Base-by-base conservation (phyloP, 2,888 invertebrate species). In the Drosophila fulvimacula region DNA sequence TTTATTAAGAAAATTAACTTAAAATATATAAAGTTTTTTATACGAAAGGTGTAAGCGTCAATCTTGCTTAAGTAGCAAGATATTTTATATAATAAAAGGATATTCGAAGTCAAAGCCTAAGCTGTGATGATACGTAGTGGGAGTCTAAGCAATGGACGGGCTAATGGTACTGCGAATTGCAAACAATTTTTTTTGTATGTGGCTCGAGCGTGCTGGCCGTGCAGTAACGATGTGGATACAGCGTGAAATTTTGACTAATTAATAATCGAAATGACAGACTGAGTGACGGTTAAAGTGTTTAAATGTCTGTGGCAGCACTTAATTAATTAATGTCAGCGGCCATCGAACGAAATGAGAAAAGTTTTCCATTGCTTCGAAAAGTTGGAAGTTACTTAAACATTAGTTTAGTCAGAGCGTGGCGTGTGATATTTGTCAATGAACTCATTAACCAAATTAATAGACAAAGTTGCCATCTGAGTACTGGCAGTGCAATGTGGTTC, bases 401-500 rank as follows among this genome's bases (percentile, higher is more conserved):
- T 79, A 81, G 72, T 75, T 58, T 51, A 67, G 67, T 69, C 67
- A 51, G 44, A 39, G 62, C 21, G 21, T 32, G n/a, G 67, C 69
- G 79, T 82, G 79, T 79, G 82, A 86, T 83, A 86, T 85, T 85
- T 86, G 84, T 85, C 87, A 86, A 77, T 79, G 84, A 84, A 86
- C 81, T 86, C 87, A 85, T 86, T 86, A 82, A 86, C 84, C 73
- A 85, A 86, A 86, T 85, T 82, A 84, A 84, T 86, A 85, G 86
- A 83, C 82, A 84, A 82, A 86, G 87, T 82, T 85, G 65, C 77
- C 81, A 83, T 73, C 86, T 79, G 79, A 62, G 75, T 53, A 17
- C 69, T 44, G 70, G 67, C 74, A 81, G 65, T 81, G 72, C 61
- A 53, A 59, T 24, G 41, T n/a, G 36, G 17, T 17, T 30, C 30